Conservation (phyloP, 2,113 vertebrate genomes). For the Ptilonorhynchus violaceus region DNA sequence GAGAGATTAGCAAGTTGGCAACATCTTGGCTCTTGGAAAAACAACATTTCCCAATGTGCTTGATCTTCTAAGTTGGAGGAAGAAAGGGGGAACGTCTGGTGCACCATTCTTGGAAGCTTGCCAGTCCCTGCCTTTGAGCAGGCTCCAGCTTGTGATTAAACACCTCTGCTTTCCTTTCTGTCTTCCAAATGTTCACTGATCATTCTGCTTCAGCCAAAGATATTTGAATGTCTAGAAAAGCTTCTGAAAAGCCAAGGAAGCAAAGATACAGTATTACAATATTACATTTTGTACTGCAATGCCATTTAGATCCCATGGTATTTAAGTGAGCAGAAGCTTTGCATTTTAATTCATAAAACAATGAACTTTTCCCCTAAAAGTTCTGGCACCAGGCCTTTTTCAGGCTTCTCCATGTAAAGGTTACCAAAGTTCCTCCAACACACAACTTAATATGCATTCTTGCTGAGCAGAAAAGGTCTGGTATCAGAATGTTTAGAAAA, state of each 20-base stretch:
- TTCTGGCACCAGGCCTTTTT: background rate
- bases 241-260: background rate
- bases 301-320: background rate
- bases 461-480: background rate
- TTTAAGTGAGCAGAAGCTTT: background rate
- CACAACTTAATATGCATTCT: background rate
- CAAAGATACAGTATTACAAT: background rate
- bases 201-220: background rate
- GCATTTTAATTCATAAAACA: background rate
- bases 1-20: background rate
- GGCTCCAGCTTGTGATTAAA: slow-evolving; percentile 22
- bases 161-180: slow-evolving; percentile 42
- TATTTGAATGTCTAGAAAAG: background rate
- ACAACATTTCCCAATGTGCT: background rate
- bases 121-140: background rate
- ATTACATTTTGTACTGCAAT: background rate
- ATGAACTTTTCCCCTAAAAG: background rate
- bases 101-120: background rate
- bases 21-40: background rate
- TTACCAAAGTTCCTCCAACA: background rate
- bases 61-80: background rate
- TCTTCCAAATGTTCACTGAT: background rate
- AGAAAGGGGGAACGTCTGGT: background rate
- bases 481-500: background rate
- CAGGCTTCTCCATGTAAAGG: background rate